phyloP scores from a whole-genome alignment of 2,113 vertebrate species.

The Eudyptes chrysolophus region DNA sequence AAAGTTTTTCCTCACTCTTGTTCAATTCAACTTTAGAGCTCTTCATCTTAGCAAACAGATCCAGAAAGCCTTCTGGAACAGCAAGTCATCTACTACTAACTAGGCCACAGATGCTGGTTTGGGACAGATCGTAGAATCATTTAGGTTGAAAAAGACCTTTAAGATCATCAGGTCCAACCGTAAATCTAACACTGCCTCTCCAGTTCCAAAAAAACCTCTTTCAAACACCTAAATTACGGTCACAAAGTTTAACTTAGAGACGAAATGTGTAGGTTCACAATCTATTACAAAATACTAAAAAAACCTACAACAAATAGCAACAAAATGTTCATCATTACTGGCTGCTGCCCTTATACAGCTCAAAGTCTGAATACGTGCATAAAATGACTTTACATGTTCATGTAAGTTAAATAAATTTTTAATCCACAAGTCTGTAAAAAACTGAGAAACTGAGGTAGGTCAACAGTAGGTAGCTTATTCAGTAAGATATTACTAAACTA shows the following conservation, averaged over 20 bases:
- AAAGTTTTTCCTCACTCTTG: background rate
- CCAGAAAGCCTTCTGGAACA: background rate
- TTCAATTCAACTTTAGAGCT: background rate
- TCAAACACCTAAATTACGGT: background rate
- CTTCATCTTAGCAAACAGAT: background rate
- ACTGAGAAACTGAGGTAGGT: background rate
- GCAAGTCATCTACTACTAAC: background rate
- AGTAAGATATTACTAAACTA: background rate
- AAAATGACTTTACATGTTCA: background rate
- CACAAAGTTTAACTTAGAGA: background rate
- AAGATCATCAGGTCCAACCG: background rate
- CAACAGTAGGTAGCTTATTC: background rate
- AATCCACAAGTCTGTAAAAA: background rate
- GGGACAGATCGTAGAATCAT: background rate
- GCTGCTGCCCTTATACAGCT: background rate
- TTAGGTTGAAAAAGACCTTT: too few relatives aligned
- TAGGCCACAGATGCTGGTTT: background rate
- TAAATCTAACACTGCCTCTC: background rate
- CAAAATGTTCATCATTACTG: background rate
- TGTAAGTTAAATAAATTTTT: background rate
- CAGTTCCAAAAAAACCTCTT: background rate
- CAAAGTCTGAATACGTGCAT: background rate
- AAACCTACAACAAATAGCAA: background rate
- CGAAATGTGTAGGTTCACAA: fast-evolving
- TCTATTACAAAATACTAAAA: background rate